A percentile compares a stretch with the other conserved stretches of the same genome.
Conservation (phyloP, 1,140 invertebrate genomes). For the Drosophila paulistorum region DNA sequence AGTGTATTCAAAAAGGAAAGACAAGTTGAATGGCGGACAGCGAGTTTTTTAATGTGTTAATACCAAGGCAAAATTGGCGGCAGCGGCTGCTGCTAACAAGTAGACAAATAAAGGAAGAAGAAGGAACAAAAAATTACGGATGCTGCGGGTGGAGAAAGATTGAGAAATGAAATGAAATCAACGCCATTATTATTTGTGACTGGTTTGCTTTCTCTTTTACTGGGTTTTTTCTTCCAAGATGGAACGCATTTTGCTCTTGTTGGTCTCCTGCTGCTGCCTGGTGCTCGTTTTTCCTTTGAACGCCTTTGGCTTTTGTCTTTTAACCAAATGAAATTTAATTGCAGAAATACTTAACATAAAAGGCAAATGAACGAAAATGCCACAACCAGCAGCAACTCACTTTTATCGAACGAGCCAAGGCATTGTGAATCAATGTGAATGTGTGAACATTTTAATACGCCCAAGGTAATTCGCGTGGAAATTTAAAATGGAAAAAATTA, state of each 20-base stretch:
- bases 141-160: constrained; percentile 42
- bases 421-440: constrained; percentile 28
- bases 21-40: constrained; percentile 17
- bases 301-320: constrained; percentile 43
- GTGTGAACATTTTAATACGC: background rate
- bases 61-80: constrained; percentile 46
- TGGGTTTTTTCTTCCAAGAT: constrained; percentile 18
- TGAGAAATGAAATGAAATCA: constrained; percentile 71
- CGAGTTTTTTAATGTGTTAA: constrained; percentile 73
- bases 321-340: constrained; percentile 73
- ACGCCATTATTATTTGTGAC: constrained; percentile 72
- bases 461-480: background rate
- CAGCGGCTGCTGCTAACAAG: constrained; percentile 56
- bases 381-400: constrained; percentile 24
- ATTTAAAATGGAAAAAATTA: background rate
- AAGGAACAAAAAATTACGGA: constrained; percentile 18
- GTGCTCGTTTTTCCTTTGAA: constrained; percentile 22
- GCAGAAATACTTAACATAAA: constrained; percentile 63
- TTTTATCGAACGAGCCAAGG: constrained; percentile 23
- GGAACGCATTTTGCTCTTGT: constrained; percentile 34
- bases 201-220: constrained; percentile 24
- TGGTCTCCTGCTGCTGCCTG: background rate
- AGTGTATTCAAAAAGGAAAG: constrained; percentile 7
- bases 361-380: background rate
- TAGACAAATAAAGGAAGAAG: constrained; percentile 61